phyloP scores from a whole-genome alignment of 2,888 invertebrate species.

The Diploptera punctata region DNA sequence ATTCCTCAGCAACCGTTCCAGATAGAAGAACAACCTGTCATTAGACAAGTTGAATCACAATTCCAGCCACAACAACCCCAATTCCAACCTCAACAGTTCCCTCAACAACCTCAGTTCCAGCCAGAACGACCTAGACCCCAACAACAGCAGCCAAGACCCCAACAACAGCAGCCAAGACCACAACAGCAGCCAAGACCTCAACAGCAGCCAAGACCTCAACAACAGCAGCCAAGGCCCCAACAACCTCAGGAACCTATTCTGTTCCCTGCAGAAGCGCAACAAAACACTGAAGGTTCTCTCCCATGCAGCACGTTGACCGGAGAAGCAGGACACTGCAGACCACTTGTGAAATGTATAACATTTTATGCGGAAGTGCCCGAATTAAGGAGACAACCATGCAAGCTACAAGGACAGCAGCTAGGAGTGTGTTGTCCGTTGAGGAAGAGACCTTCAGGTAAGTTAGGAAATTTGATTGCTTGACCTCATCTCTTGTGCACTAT shows the following conservation, averaged over 20 bases:
- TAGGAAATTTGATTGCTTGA: too few relatives aligned
- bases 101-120: not conserved
- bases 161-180: not conserved
- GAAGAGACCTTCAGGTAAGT: constrained; percentile 32
- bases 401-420: constrained; percentile 47
- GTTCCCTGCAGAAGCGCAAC: not conserved
- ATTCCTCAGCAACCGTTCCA: constrained; percentile 3
- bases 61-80: constrained; percentile 9
- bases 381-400: constrained; percentile 51
- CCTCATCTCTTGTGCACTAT: too few relatives aligned
- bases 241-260: not conserved
- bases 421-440: constrained; percentile 52
- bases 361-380: constrained; percentile 53
- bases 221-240: constrained; percentile 19
- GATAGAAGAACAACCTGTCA: not conserved
- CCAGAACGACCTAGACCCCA: constrained; percentile 15
- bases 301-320: constrained; percentile 48
- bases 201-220: not conserved
- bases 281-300: constrained; percentile 20
- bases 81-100: not conserved
- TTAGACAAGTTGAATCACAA: not conserved
- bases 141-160: constrained; percentile 10
- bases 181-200: not conserved
- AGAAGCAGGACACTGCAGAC: constrained; percentile 49
- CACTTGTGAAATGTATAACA: constrained; percentile 51